These are phyloP conservation scores for Picathartes gymnocephalus DNA, from an alignment of 2,113 vertebrate genomes.

Conservation along the genomic window DNA sequence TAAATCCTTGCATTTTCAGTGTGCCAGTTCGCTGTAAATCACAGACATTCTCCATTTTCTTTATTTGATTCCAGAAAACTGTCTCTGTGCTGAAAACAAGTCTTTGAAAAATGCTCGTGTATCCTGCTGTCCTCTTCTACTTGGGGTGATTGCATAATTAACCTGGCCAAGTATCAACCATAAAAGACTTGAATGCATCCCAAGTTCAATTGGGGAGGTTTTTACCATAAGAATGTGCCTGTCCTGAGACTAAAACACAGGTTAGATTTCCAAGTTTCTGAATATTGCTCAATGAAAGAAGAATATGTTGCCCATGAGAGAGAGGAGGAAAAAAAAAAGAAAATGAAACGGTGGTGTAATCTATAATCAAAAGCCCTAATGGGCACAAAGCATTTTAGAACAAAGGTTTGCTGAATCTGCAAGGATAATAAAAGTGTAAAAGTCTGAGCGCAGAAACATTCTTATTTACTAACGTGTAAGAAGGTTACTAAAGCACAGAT, in stretches of 20 bases:
- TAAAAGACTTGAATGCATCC: slow-evolving; percentile 71
- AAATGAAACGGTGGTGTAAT: slow-evolving; percentile 71
- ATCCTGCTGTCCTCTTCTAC: slow-evolving; percentile 66
- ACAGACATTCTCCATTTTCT: slow-evolving; percentile 55
- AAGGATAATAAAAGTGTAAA: slow-evolving; percentile 58
- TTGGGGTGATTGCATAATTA: slow-evolving; percentile 73
- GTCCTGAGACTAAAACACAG: slow-evolving; percentile 79
- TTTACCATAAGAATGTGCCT: slow-evolving; percentile 78
- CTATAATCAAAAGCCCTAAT: slow-evolving; percentile 74
- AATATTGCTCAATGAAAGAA: slow-evolving; percentile 76
- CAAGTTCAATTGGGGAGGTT: slow-evolving; percentile 70
- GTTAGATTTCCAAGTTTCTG: slow-evolving; percentile 79
- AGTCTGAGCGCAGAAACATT: neutral
- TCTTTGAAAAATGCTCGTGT: slow-evolving; percentile 58
- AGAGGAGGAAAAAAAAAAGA: neutral
- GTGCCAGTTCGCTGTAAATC: slow-evolving; percentile 55
- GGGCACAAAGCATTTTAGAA: slow-evolving; percentile 69
- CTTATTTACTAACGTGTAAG: slow-evolving; percentile 29
- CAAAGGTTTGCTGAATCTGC: slow-evolving; percentile 73
- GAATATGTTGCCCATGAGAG: slow-evolving; percentile 70
- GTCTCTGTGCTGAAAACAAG: slow-evolving; percentile 56
- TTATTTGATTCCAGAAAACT: slow-evolving; percentile 62
- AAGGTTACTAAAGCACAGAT: slow-evolving; percentile 35
- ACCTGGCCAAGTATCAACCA: slow-evolving; percentile 72
- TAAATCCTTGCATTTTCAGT: slow-evolving; percentile 28